These are phyloP conservation scores for Tetramorium simillimum DNA, from an alignment of 1,140 invertebrate species.

Conservation along the genomic window DNA sequence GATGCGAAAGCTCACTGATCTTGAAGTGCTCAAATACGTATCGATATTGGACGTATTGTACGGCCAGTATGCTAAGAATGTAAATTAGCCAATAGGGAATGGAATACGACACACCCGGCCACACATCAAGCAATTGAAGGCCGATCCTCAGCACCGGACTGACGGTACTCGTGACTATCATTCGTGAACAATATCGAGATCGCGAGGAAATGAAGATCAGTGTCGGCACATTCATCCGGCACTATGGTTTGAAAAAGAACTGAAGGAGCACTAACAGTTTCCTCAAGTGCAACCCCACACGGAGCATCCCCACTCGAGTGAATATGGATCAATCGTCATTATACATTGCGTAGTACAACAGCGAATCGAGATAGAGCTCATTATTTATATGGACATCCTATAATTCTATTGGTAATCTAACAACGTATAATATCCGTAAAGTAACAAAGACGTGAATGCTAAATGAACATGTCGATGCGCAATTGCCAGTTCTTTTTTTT, in stretches of 20 bases:
- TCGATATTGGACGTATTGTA: conserved; percentile 39
- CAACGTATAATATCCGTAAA: not conserved
- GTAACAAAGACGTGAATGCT: not conserved
- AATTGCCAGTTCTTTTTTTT: not conserved
- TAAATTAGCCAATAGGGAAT: not conserved
- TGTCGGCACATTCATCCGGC: not conserved
- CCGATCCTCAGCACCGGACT: conserved; percentile 9
- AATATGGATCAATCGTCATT: conserved; percentile 17
- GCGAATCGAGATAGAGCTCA: not conserved
- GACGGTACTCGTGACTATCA: not conserved
- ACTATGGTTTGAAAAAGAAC: not conserved
- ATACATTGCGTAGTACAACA: not conserved
- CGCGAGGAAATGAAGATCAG: not conserved
- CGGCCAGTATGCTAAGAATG: not conserved
- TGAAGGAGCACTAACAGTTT: not conserved
- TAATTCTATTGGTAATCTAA: not conserved
- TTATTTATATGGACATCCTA: not conserved
- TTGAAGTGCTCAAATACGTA: conserved; percentile 16
- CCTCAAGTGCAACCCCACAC: not conserved
- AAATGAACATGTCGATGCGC: not conserved
- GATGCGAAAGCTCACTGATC: conserved; percentile 18
- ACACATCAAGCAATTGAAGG: not conserved
- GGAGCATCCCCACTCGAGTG: conserved; percentile 14
- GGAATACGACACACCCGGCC: not conserved
- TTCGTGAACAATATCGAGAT: not conserved